Base-by-base conservation (phyloP, 2,113 vertebrate species). In the Eira barbara region DNA sequence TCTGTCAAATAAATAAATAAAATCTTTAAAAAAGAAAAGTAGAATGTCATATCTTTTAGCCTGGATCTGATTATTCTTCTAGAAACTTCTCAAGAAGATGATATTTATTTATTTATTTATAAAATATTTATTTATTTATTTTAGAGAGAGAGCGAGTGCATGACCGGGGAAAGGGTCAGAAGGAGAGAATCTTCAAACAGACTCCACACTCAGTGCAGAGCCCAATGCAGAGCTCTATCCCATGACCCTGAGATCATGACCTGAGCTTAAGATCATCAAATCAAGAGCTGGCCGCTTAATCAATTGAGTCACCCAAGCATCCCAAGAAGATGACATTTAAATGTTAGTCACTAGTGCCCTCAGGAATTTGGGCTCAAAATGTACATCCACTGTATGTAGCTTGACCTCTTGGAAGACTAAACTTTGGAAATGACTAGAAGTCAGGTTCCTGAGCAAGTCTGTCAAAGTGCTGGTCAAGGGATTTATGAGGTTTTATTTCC, bases 361-460 rank as follows among this genome's bases (percentile, higher is more conserved):
- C 71, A 92, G 93, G 90, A 96, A 95, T 96, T 91, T 94, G 80
- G 34, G 84, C 92, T 92, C 90, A 95, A 86, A 96, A 83, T 93
- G 76, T 29, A 47, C 7, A 81, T 88, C 52, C 87, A 55, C n/a
- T 69, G 15, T 42, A 49, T 73, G 86, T 45, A 76, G 83, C 29
- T 63, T 89, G 94, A 95, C 36, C 47, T 95, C 55, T 42, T 36
- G 18, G 67, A 81, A 85, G 87, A 73, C 73, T 97, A 83, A 96
- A 92, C 83, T 83, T 82, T 36, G 69, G 36, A 92, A 95, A 85
- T 81, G 73, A 90, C 59, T 55, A 45, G 29, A n/a, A 78, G 63
- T 52, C 93, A 86, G 61, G 27, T 67, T 92, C 69, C 71, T 82
- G n/a, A 31, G 57, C 29, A 57, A 74, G 42, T 34, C 47, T 84